Evolutionary conservation across 2,888 invertebrate species (phyloP).

Genomic region (Nebria salina): DNA sequence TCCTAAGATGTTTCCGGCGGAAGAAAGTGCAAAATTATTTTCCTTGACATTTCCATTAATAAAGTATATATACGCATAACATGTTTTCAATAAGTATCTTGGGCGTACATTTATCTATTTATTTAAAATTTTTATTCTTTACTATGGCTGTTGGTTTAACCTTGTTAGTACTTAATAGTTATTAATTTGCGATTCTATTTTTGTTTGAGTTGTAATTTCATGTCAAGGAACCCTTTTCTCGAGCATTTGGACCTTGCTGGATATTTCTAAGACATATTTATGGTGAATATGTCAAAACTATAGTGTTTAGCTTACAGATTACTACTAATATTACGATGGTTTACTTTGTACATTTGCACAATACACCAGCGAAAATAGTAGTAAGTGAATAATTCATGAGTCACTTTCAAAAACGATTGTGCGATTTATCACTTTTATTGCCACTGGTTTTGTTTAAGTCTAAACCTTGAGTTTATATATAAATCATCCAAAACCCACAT

Average conservation of each 20-base stretch:
- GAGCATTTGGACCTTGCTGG: neutral
- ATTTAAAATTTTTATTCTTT: neutral
- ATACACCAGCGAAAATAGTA: neutral
- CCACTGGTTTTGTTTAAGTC: neutral
- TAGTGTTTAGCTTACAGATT: neutral
- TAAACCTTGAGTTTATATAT: conserved; percentile 3
- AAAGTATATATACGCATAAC: neutral
- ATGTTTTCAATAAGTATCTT: conserved; percentile 1
- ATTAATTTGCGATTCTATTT: conserved; percentile 1
- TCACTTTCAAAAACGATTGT: conserved; percentile 32
- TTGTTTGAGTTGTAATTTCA: neutral
- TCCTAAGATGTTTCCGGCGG: neutral
- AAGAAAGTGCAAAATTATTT: neutral
- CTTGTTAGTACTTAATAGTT: neutral
- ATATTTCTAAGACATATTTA: neutral
- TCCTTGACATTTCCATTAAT: conserved; percentile 12
- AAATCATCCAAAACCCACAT: neutral
- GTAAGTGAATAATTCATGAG: conserved; percentile 24
- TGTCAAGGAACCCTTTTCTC: neutral
- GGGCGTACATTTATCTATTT: neutral
- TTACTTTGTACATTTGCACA: neutral
- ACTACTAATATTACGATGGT: neutral
- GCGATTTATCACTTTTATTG: neutral
- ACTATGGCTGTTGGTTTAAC: neutral
- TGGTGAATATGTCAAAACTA: neutral